phyloP scores from a whole-genome alignment of 2,113 vertebrate species.

The Apus apus region DNA sequence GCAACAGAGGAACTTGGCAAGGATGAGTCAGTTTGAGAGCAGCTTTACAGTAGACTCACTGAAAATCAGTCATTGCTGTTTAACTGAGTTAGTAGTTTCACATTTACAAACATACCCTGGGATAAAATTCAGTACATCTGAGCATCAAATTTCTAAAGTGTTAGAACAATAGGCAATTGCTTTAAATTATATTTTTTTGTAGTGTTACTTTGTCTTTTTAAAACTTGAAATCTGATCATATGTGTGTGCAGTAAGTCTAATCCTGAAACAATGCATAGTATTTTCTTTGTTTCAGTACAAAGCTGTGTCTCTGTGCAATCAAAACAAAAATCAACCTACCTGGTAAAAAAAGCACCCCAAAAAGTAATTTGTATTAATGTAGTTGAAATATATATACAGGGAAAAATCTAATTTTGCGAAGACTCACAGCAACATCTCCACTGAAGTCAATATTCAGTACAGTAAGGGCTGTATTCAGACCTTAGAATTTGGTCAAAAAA shows the following conservation, averaged over 20 bases:
- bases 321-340: background rate
- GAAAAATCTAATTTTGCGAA: background rate
- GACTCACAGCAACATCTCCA: background rate
- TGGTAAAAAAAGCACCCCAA: background rate
- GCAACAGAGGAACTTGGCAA: background rate
- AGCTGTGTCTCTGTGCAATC: background rate
- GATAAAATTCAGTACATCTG: background rate
- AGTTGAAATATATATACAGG: background rate
- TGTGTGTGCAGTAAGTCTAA: background rate
- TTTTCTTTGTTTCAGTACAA: background rate
- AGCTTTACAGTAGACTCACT: background rate
- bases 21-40: background rate
- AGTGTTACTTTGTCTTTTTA: background rate
- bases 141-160: background rate
- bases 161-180: background rate
- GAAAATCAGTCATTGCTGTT: background rate
- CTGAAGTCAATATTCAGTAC: background rate
- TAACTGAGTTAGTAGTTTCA: background rate
- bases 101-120: background rate
- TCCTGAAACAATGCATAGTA: background rate
- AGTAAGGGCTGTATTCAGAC: background rate
- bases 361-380: background rate
- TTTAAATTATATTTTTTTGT: background rate
- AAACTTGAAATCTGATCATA: background rate
- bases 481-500: background rate